Evolutionary conservation across 2,888 invertebrate species (phyloP), one percentile per base, ranked within the genome.

Genomic region (Julus scandinavius): DNA sequence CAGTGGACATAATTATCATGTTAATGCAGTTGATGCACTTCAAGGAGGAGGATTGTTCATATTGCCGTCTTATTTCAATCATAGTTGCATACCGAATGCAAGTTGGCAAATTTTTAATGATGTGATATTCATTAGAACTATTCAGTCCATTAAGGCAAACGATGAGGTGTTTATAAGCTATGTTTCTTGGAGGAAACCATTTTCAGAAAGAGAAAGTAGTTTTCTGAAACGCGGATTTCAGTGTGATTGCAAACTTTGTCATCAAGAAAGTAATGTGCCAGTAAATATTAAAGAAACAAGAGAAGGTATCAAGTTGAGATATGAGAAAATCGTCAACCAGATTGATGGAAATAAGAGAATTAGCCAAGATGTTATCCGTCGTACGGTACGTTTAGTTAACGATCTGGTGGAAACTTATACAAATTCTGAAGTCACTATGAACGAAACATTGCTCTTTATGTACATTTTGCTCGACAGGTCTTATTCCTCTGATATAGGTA

Each of bases 51-150:
- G 87, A 17, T 87, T 87, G 87, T 87, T 72, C 40, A 1, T 15
- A 2, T 6, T 72, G 13, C 63, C 87, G 6, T 87, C 63, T 17
- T 87, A 63, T 40, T 54, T 87, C 58, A 87, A 87, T 41, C 87
- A 87, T n/a, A 38, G 87, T 20, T 87, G 87, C n/a, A 29, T 58
- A 13, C 72, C 87, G 11, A 87, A 87, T 63, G 40, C 40, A 38
- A 13, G 17, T 63, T 87, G 17, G 3, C 5, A 72, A 0, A n/a
- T 4, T 38, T 87, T 63, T 40, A 87, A 87, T 63, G 87, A 87
- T 40, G 72, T 87, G 4, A 87, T 87, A 72, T n/a, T 87, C n/a
- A n/a, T 87, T 13, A 13, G 63, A 29, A 15, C 87, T 40, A 40
- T 45, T 4, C 2, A 63, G 1, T 17, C 13, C 40, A 38, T 87